Conservation (phyloP, 2,113 vertebrate genomes). For the Cebus imitator region DNA sequence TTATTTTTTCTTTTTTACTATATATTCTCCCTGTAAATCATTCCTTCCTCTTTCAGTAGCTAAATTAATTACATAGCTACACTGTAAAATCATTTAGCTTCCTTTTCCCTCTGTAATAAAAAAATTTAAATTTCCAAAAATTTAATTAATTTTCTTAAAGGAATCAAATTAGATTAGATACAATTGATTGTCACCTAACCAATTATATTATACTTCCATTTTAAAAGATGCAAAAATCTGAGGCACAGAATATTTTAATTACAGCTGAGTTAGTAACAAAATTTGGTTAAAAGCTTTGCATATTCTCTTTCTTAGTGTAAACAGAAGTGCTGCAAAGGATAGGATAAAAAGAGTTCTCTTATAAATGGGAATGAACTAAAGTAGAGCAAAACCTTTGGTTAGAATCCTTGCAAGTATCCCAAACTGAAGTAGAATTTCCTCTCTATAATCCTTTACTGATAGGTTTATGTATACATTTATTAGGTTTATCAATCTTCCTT, state of each 20-base stretch:
- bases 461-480: constrained; percentile 73
- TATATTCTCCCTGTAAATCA: background rate
- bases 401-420: constrained; percentile 44
- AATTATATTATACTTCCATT: background rate
- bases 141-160: background rate
- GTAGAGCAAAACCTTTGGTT: background rate
- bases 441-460: constrained; percentile 70
- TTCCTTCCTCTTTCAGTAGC: background rate
- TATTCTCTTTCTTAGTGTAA: constrained; percentile 30
- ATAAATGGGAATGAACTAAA: constrained; percentile 24
- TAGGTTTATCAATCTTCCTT: constrained; percentile 73
- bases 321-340: background rate
- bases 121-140: constrained; percentile 49
- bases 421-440: constrained; percentile 69
- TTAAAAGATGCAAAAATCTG: background rate
- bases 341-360: constrained; percentile 31
- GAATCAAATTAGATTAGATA: constrained; percentile 40
- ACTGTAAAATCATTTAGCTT: background rate
- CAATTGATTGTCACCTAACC: constrained; percentile 9
- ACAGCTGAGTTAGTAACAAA: constrained; percentile 21
- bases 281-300: constrained; percentile 23
- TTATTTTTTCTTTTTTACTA: background rate
- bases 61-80: background rate
- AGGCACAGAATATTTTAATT: constrained; percentile 31
- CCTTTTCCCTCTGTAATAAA: background rate